These are phyloP conservation scores for Ametastegia equiseti DNA, from an alignment of 2,888 invertebrate genomes.

Conservation along the genomic window DNA sequence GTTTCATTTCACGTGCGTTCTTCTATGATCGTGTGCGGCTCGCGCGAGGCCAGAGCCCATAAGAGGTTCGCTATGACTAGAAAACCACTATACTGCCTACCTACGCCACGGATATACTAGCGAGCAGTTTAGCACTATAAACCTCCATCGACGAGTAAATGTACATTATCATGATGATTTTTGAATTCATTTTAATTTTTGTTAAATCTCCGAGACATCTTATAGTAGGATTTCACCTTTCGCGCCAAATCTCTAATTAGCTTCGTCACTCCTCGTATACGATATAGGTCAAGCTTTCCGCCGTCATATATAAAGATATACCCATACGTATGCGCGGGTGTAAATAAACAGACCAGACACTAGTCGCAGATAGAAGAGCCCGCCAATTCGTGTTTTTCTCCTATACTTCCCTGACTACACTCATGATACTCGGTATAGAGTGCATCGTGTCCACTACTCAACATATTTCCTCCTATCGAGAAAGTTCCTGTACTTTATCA, in stretches of 20 bases:
- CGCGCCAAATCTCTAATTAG: conserved; percentile 23
- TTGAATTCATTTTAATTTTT: neutral
- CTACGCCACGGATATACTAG: conserved; percentile 31
- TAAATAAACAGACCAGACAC: conserved; percentile 26
- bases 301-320: too few relatives aligned
- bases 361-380: neutral
- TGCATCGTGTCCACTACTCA: too few relatives aligned
- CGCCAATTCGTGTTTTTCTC: conserved; percentile 13
- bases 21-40: conserved; percentile 38
- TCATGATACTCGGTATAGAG: too few relatives aligned
- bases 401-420: neutral
- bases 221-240: neutral
- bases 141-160: neutral
- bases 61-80: conserved; percentile 32
- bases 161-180: neutral
- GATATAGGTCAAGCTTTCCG: conserved; percentile 6
- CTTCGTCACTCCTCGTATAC: neutral
- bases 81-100: conserved; percentile 44
- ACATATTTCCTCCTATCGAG: too few relatives aligned
- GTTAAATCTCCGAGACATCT: neutral
- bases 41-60: conserved; percentile 39
- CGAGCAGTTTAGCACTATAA: neutral
- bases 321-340: conserved; percentile 30
- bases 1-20: conserved; percentile 30
- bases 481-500: neutral